These are phyloP conservation scores for Pseudoips prasinana DNA, from an alignment of 2,888 invertebrate genomes.

Conservation along the genomic window DNA sequence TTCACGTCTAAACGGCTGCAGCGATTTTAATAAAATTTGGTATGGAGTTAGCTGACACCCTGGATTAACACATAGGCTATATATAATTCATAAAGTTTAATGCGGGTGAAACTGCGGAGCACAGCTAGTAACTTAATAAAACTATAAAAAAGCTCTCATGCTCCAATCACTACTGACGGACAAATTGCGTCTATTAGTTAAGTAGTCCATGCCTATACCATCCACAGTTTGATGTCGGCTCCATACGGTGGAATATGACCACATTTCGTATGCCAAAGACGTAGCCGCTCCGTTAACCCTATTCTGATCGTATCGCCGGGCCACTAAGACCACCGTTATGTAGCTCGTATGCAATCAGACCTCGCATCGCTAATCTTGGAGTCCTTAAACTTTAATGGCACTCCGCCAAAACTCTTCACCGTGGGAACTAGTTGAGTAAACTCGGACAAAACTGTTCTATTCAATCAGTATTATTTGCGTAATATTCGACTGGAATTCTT, in stretches of 20 bases:
- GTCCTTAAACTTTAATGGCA: conserved; percentile 26
- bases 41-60: no score
- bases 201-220: neutral
- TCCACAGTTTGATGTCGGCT: neutral
- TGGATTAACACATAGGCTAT: no score
- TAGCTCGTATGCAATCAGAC: conserved; percentile 48
- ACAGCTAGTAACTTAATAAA: no score
- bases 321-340: conserved; percentile 56
- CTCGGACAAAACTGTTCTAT: no score
- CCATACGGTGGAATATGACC: conserved; percentile 5
- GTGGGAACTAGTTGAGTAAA: conserved; percentile 2
- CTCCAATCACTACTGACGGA: no score
- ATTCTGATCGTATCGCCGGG: conserved; percentile 50
- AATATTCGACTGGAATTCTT: no score
- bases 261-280: conserved; percentile 53
- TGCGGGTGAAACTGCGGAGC: no score
- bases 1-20: no score
- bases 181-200: neutral
- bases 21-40: no score
- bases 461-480: no score
- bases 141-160: no score
- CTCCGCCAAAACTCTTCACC: conserved; percentile 17
- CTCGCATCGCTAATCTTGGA: conserved; percentile 25
- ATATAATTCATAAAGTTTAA: no score
- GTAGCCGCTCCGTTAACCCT: conserved; percentile 60